Conservation (phyloP, 2,888 invertebrate genomes). For the Acleris emargana region DNA sequence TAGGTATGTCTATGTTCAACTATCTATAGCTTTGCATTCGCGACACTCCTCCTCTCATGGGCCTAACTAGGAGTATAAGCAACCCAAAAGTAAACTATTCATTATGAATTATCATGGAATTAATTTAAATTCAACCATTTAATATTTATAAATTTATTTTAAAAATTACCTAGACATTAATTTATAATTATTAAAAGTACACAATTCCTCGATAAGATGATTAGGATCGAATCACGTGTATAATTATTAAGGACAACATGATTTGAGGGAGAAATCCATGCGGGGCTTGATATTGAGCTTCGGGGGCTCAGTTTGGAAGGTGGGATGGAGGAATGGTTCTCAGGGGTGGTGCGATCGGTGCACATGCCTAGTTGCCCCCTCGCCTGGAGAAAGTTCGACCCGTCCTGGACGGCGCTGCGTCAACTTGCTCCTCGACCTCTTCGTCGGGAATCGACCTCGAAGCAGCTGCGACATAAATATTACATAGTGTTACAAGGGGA, state of each 20-base stretch:
- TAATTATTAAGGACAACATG: conserved; percentile 9
- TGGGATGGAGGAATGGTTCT: conserved; percentile 32
- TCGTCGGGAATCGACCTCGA: conserved; percentile 63
- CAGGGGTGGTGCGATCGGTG: conserved; percentile 39
- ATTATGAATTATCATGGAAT: too few relatives aligned
- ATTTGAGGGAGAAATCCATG: not conserved
- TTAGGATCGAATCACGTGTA: conserved; percentile 39
- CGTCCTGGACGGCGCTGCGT: conserved; percentile 57
- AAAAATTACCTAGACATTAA: conserved; percentile 76
- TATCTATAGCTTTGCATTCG: too few relatives aligned
- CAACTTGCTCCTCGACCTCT: conserved; percentile 65
- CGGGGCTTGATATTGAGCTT: not conserved
- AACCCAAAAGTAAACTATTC: too few relatives aligned
- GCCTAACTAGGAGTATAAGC: too few relatives aligned
- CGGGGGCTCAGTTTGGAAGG: conserved; percentile 3
- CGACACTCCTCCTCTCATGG: too few relatives aligned
- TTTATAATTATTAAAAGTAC: conserved; percentile 69
- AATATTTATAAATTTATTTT: conserved; percentile 54
- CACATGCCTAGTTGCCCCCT: conserved; percentile 58
- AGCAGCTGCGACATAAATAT: conserved; percentile 51
- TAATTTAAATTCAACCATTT: conserved; percentile 8
- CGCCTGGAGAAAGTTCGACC: conserved; percentile 62
- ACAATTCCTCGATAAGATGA: conserved; percentile 59
- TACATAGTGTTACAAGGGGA: too few relatives aligned
- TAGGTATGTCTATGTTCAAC: too few relatives aligned